phyloP scores from a whole-genome alignment of 2,888 invertebrate species.

The Eulithis prunata region DNA sequence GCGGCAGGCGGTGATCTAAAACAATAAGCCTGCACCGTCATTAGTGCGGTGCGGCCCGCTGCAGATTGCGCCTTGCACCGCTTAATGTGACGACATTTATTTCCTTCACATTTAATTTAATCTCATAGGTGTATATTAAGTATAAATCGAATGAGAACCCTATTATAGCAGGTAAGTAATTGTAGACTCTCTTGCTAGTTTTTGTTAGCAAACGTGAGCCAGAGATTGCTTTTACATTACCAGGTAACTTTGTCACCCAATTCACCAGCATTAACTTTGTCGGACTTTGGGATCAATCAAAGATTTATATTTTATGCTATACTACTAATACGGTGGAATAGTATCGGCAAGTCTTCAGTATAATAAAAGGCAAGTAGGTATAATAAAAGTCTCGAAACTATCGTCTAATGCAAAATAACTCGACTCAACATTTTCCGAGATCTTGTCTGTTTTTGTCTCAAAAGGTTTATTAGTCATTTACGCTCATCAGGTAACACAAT shows the following conservation, averaged over 20 bases:
- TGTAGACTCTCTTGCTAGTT: slow-evolving; percentile 18
- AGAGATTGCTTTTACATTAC: background rate
- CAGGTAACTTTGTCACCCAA: too few species aligned
- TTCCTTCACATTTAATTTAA: slow-evolving; percentile 58
- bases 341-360: too few species aligned
- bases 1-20: slow-evolving; percentile 79
- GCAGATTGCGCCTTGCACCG: slow-evolving; percentile 65
- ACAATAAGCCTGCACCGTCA: slow-evolving; percentile 78
- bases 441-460: background rate
- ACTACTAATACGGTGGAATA: too few species aligned
- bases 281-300: too few species aligned
- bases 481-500: slow-evolving; percentile 23
- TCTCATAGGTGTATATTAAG: slow-evolving; percentile 63
- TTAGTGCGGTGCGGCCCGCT: slow-evolving; percentile 59
- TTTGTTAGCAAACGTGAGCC: slow-evolving; percentile 8
- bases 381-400: too few species aligned
- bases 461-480: slow-evolving; percentile 26
- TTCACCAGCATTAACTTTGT: too few species aligned
- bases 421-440: too few species aligned
- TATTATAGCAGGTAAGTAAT: slow-evolving; percentile 45
- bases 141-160: slow-evolving; percentile 46
- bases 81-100: slow-evolving; percentile 78
- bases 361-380: too few species aligned
- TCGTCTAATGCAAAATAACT: too few species aligned
- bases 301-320: too few species aligned